Conservation (phyloP, 2,113 vertebrate species). For the Odontophorus gujanensis region DNA sequence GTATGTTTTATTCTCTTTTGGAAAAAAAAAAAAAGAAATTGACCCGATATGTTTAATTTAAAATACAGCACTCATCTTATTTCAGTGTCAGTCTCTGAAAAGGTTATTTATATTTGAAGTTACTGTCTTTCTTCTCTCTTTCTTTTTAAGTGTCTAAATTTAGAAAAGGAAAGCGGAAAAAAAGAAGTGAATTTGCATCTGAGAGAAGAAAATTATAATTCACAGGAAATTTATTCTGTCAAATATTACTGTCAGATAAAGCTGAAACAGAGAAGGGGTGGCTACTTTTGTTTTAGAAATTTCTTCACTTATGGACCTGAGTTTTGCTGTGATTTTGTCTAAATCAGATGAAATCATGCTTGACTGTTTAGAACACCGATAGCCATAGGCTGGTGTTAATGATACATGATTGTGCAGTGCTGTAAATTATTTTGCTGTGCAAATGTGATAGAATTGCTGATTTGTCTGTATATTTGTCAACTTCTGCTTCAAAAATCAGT, state of each 20-base stretch:
- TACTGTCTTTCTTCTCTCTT: background rate
- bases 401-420: background rate
- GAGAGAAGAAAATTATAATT: background rate
- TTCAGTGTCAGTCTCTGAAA: background rate
- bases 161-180: background rate
- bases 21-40: background rate
- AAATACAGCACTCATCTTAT: background rate
- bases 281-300: background rate
- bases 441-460: background rate
- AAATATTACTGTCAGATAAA: background rate
- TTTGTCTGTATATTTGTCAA: background rate
- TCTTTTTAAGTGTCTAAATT: background rate
- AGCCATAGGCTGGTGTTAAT: background rate
- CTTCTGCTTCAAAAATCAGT: background rate
- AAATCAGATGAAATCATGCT: background rate
- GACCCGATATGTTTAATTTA: background rate
- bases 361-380: background rate
- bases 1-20: background rate
- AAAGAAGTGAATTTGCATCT: background rate
- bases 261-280: background rate
- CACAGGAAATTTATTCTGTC: background rate
- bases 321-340: background rate
- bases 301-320: background rate
- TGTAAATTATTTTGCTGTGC: background rate
- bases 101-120: conserved; percentile 1